phyloP scores from a whole-genome alignment of 2,113 vertebrate species.

The Mustela nigripes region DNA sequence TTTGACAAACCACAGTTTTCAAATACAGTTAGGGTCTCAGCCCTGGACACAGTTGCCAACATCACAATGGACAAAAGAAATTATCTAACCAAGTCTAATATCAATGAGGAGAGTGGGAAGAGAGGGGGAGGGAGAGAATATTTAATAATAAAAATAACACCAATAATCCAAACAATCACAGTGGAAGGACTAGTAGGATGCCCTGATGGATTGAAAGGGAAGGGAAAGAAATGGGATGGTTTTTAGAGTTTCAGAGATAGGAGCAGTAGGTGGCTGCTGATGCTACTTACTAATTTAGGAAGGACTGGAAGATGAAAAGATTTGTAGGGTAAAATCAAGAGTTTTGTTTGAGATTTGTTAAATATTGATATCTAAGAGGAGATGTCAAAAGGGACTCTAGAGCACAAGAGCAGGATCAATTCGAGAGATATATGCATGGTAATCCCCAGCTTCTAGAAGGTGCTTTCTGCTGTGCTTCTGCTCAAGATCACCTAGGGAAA shows the following conservation, averaged over 20 bases:
- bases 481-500: neutral
- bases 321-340: slow-evolving; percentile 1
- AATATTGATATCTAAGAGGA: slow-evolving; percentile 12
- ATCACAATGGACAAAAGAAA: neutral
- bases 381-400: neutral
- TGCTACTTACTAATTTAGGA: neutral
- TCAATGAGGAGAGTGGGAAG: neutral
- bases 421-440: neutral
- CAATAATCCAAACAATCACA: neutral
- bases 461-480: neutral
- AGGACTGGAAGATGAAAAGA: neutral
- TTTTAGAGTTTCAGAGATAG: neutral
- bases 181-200: neutral
- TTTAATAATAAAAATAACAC: neutral
- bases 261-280: neutral
- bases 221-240: neutral
- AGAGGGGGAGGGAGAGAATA: neutral
- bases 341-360: neutral
- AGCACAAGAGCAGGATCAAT: neutral
- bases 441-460: neutral
- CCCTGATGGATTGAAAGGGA: neutral
- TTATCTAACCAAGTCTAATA: neutral
- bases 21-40: neutral
- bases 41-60: neutral
- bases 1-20: neutral